Evolutionary conservation across 2,888 invertebrate species (phyloP).

Genomic region (Alentia gelatinosa): DNA sequence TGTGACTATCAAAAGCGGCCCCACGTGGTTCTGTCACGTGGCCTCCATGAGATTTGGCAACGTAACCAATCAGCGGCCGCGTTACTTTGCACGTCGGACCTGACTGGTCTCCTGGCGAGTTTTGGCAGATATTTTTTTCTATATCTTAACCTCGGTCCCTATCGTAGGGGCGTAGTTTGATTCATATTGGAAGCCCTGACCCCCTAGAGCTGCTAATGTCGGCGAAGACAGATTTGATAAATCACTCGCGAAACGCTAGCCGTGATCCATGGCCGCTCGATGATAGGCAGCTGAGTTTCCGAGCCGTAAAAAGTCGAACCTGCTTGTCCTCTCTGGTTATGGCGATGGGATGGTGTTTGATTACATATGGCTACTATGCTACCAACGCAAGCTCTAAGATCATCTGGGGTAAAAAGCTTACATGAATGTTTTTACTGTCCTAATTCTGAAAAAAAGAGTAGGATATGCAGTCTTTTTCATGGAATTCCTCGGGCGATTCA

Average conservation of each 20-base stretch:
- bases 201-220: neutral
- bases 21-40: conserved; percentile 15
- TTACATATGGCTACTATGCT: neutral
- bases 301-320: neutral
- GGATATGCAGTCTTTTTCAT: too few species aligned
- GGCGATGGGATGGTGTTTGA: neutral
- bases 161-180: neutral
- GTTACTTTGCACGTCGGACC: neutral
- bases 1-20: conserved; percentile 32
- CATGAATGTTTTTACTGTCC: too few species aligned
- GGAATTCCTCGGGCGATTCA: too few species aligned
- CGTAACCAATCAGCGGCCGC: neutral
- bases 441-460: too few species aligned
- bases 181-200: neutral
- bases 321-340: neutral
- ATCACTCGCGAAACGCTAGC: neutral
- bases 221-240: neutral
- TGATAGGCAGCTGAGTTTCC: neutral
- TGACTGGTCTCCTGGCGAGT: neutral
- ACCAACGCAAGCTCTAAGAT: too few species aligned
- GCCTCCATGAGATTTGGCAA: conserved; percentile 13
- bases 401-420: too few species aligned
- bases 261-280: neutral
- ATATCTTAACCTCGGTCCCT: neutral
- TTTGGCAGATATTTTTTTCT: neutral